Conservation (phyloP, 2,888 invertebrate genomes). For the Nymphalis urticae region DNA sequence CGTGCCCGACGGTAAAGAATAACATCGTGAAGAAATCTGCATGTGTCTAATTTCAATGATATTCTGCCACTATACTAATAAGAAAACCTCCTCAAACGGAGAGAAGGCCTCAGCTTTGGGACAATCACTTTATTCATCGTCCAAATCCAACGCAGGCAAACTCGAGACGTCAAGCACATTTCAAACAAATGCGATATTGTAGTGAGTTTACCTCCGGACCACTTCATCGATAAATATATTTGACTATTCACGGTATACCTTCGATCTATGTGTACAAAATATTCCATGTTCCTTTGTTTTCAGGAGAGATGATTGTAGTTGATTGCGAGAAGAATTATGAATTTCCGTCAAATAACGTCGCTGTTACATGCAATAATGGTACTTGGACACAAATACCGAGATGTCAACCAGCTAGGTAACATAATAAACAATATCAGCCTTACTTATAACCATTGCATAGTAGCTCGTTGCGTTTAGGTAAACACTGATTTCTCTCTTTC, state of each 20-base stretch:
- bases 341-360: conserved; percentile 87
- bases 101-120: too few relatives aligned
- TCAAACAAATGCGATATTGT: not conserved
- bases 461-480: too few relatives aligned
- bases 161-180: not conserved
- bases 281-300: conserved; percentile 27
- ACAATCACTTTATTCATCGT: not conserved
- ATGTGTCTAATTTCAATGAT: too few relatives aligned
- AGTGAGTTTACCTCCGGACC: not conserved
- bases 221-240: not conserved
- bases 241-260: not conserved
- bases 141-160: not conserved
- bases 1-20: too few relatives aligned
- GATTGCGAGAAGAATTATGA: conserved; percentile 93
- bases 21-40: too few relatives aligned
- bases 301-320: conserved; percentile 82
- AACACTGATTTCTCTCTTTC: too few relatives aligned
- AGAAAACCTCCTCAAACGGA: too few relatives aligned
- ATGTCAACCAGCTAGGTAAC: conserved; percentile 89
- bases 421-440: too few relatives aligned
- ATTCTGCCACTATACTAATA: too few relatives aligned
- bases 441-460: too few relatives aligned
- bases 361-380: conserved; percentile 95
- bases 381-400: conserved; percentile 97
- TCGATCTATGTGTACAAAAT: too few relatives aligned